Evolutionary conservation across 1,140 invertebrate genomes (phyloP).

Genomic region (Scaptomyza hsui): DNA sequence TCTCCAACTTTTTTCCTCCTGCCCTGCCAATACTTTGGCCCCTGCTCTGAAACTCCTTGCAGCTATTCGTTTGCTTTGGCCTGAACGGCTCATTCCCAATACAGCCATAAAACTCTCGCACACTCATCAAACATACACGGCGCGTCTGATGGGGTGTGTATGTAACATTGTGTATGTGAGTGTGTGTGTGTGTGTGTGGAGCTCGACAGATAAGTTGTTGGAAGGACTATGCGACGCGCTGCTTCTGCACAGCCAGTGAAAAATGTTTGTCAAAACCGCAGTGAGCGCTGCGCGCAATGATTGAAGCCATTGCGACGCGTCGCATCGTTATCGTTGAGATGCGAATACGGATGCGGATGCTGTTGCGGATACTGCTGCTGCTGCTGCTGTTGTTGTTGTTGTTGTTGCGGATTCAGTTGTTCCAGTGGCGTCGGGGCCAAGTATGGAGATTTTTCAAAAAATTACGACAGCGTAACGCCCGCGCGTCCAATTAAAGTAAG

Average conservation of each 20-base stretch:
- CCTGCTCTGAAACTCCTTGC: slow-evolving; percentile 19
- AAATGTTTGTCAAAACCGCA: slow-evolving; percentile 81
- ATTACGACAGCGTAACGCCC: slow-evolving; percentile 72
- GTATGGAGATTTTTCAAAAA: slow-evolving; percentile 74
- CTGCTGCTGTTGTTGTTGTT: neutral
- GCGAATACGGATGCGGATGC: slow-evolving; percentile 32
- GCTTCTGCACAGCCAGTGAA: slow-evolving; percentile 73
- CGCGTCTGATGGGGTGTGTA: slow-evolving; percentile 34
- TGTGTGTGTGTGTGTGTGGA: slow-evolving; percentile 8
- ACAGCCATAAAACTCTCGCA: slow-evolving; percentile 79
- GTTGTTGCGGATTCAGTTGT: slow-evolving; percentile 28
- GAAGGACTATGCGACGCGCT: slow-evolving; percentile 25
- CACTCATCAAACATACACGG: slow-evolving; percentile 76
- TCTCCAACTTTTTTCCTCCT: neutral
- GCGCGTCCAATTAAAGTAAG: slow-evolving; percentile 78
- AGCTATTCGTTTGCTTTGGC: slow-evolving; percentile 38
- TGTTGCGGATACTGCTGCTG: slow-evolving; percentile 23
- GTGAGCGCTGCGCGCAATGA: slow-evolving; percentile 75
- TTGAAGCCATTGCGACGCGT: slow-evolving; percentile 75
- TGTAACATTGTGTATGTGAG: neutral
- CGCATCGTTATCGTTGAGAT: slow-evolving; percentile 51
- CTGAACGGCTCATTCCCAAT: slow-evolving; percentile 73
- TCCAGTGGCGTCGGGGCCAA: slow-evolving; percentile 18
- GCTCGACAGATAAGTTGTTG: slow-evolving; percentile 5
- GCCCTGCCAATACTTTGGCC: neutral